Conservation (phyloP, 2,888 invertebrate species). For the Orthonevra nobilis region DNA sequence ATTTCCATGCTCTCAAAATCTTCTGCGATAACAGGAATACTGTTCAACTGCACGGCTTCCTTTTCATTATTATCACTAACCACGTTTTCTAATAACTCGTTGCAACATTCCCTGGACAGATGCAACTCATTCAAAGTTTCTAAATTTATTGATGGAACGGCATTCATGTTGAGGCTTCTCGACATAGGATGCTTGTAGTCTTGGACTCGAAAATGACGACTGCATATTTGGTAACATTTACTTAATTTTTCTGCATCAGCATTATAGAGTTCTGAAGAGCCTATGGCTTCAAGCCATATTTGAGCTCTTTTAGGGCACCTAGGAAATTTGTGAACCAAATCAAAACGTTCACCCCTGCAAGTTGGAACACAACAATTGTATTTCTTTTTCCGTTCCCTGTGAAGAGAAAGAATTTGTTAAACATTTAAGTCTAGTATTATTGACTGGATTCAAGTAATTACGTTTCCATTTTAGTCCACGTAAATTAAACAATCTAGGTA, state of each 20-base stretch:
- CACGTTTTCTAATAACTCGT: no score
- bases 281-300: conserved; percentile 70
- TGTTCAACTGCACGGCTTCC: no score
- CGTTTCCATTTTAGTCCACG: no score
- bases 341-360: conserved; percentile 72
- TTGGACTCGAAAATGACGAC: conserved; percentile 73
- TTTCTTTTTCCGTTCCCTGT: conserved; percentile 19
- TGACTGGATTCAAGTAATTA: no score
- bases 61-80: no score
- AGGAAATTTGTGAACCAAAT: conserved; percentile 74
- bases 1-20: neutral
- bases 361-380: conserved; percentile 70
- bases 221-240: conserved; percentile 71
- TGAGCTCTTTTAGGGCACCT: conserved; percentile 44
- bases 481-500: no score
- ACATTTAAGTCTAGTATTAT: no score
- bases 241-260: conserved; percentile 56
- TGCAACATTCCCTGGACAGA: conserved; percentile 17
- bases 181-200: conserved; percentile 73
- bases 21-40: neutral
- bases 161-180: conserved; percentile 72
- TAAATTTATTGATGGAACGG: conserved; percentile 73
- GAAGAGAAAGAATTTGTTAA: neutral
- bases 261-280: conserved; percentile 43
- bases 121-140: conserved; percentile 66